Evolutionary conservation across 2,797 vertebrate species (phyloP).

Genomic region (Vipera latastei): DNA sequence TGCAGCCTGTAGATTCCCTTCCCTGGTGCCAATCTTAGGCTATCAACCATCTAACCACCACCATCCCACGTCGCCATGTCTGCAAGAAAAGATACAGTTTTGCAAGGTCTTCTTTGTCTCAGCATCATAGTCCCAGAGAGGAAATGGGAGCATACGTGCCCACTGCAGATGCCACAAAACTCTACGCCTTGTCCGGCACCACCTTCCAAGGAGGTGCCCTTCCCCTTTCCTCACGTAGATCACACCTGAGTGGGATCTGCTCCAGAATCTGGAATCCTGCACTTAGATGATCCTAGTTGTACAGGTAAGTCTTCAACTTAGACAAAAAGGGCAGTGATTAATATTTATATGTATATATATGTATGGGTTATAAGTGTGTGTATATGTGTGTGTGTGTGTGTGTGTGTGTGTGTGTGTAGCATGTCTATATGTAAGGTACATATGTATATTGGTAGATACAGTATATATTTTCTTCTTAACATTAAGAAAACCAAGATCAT

Average conservation of each 20-base stretch:
- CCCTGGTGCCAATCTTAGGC: conserved; percentile 44
- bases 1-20: conserved; percentile 14
- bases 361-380: no score
- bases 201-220: neutral
- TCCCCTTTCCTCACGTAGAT: conserved; percentile 11
- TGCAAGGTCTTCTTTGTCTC: conserved; percentile 46
- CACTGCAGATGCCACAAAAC: neutral
- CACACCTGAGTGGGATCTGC: neutral
- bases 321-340: no score
- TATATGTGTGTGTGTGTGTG: no score
- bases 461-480: no score
- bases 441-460: no score
- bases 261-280: neutral
- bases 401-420: no score
- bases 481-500: no score
- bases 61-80: neutral
- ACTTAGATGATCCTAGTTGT: neutral
- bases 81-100: neutral
- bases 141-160: neutral
- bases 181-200: neutral
- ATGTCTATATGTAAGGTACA: no score
- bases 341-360: no score
- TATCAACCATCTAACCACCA: conserved; percentile 47
- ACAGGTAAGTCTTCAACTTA: neutral
- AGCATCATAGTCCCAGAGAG: conserved; percentile 1